Evolutionary conservation across 2,113 vertebrate genomes (phyloP).

Genomic region (Athene noctua): DNA sequence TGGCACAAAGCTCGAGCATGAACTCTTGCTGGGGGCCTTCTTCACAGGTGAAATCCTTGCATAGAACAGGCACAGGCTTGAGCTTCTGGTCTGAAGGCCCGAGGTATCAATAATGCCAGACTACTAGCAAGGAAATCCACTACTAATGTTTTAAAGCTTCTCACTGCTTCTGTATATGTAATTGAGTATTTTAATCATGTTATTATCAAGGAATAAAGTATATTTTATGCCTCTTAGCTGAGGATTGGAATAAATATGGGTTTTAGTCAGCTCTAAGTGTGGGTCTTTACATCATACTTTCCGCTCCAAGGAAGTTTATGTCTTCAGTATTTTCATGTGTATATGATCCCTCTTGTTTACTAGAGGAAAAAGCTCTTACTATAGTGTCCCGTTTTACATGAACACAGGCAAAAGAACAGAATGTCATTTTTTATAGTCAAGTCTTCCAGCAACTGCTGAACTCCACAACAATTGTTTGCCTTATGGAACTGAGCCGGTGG

Average conservation of each 20-base stretch:
- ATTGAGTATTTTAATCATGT: background rate
- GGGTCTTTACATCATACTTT: background rate
- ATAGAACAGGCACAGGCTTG: background rate
- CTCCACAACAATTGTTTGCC: background rate
- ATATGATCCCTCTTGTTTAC: background rate
- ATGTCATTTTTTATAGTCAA: background rate
- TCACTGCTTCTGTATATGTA: background rate
- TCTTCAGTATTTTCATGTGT: background rate
- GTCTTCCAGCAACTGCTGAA: background rate
- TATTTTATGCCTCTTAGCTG: background rate
- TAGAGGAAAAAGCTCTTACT: background rate
- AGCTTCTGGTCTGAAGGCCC: background rate
- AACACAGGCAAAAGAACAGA: background rate
- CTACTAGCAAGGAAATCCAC: background rate
- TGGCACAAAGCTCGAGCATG: background rate
- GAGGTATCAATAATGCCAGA: background rate
- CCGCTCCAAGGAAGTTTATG: background rate
- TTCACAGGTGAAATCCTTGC: background rate
- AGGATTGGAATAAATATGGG: background rate
- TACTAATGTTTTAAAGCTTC: background rate
- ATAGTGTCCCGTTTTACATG: background rate
- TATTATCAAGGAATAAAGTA: background rate
- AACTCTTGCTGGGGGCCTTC: background rate
- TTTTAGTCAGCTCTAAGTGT: background rate
- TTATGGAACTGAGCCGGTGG: background rate